phyloP scores from a whole-genome alignment of 2,888 invertebrate genomes.

The Athalia rosae region DNA sequence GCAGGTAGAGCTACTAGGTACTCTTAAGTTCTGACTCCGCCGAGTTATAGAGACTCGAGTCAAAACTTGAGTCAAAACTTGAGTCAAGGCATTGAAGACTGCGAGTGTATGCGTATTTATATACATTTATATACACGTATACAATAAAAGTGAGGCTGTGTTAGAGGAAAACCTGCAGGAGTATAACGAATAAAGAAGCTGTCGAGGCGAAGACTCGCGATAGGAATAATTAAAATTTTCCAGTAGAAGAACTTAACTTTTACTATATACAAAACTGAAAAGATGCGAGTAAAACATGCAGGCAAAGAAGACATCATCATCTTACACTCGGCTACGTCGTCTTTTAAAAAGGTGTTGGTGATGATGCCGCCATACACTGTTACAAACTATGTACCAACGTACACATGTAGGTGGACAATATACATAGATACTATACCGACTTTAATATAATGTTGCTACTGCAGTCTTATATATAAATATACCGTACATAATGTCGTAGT shows the following conservation, averaged over 20 bases:
- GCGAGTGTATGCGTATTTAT: not conserved
- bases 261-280: constrained; percentile 42
- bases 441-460: too few species aligned
- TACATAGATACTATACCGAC: too few species aligned
- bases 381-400: too few species aligned
- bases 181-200: constrained; percentile 29
- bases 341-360: not conserved
- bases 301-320: constrained; percentile 4
- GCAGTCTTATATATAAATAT: too few species aligned
- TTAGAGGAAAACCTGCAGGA: not conserved
- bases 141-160: not conserved
- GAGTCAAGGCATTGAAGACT: constrained; percentile 1
- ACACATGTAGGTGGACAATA: too few species aligned
- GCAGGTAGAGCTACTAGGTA: not conserved
- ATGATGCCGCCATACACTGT: not conserved
- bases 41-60: constrained; percentile 8
- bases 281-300: constrained; percentile 9
- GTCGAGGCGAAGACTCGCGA: constrained; percentile 55
- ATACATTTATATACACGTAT: too few species aligned
- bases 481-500: too few species aligned
- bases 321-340: constrained; percentile 32
- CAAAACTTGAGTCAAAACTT: constrained; percentile 3
- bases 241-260: constrained; percentile 62
- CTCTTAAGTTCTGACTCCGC: constrained; percentile 1
- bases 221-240: constrained; percentile 71